phyloP scores from a whole-genome alignment of 2,888 invertebrate genomes.

The Microdon myrmicae region DNA sequence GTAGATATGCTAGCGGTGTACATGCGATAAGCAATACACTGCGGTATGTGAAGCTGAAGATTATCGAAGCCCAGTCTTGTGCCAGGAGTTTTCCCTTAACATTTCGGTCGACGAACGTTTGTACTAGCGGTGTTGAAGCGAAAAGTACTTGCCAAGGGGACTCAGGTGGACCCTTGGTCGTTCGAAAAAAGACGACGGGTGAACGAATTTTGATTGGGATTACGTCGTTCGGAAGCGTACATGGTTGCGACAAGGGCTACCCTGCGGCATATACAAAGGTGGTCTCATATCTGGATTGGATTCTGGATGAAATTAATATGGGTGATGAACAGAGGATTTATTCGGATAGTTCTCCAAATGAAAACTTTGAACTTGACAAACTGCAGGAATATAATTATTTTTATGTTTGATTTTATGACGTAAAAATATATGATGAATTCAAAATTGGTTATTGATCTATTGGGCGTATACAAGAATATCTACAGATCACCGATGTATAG shows the following conservation, averaged over 20 bases:
- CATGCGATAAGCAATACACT: conserved; percentile 66
- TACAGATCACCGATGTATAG: too few species aligned
- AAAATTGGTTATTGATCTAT: too few species aligned
- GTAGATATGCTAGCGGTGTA: conserved; percentile 64
- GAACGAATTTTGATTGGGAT: conserved; percentile 58
- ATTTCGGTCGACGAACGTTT: conserved; percentile 66
- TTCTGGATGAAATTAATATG: conserved; percentile 61
- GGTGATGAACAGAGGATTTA: too few species aligned
- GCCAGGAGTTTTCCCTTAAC: conserved; percentile 64
- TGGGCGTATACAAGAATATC: too few species aligned
- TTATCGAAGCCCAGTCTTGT: conserved; percentile 65
- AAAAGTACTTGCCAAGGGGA: conserved; percentile 68
- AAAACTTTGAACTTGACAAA: too few species aligned
- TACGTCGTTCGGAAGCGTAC: conserved; percentile 62
- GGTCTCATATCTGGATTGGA: conserved; percentile 64
- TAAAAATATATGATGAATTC: too few species aligned
- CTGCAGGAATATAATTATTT: too few species aligned
- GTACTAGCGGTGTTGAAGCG: conserved; percentile 63
- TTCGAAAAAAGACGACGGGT: conserved; percentile 60
- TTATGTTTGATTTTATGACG: too few species aligned
- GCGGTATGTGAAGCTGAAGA: conserved; percentile 63
- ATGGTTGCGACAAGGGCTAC: conserved; percentile 56
- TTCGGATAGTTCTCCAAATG: too few species aligned
- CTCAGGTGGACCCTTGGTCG: conserved; percentile 65
- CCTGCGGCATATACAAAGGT: conserved; percentile 65